phyloP scores from a whole-genome alignment of 2,888 invertebrate genomes.

The Nemotelus nigrinus region DNA sequence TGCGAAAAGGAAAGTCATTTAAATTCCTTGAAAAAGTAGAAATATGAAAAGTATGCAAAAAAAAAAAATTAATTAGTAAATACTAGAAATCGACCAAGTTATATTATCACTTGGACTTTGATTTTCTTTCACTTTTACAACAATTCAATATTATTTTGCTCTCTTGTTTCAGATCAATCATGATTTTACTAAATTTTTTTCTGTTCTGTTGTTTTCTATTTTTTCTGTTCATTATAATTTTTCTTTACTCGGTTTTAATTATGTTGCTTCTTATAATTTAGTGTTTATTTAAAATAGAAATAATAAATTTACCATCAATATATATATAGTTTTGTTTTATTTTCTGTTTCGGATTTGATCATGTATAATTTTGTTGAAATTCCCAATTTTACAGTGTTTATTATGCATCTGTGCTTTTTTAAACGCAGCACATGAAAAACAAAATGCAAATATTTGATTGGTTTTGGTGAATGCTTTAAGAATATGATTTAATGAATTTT shows the following conservation, averaged over 20 bases:
- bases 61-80: background rate
- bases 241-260: constrained; percentile 11
- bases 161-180: too few species aligned
- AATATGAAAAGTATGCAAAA: background rate
- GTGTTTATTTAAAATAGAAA: constrained; percentile 40
- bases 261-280: constrained; percentile 34
- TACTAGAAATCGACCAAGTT: background rate
- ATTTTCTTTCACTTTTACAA: background rate
- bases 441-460: too few species aligned
- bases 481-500: constrained; percentile 36
- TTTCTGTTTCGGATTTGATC: background rate
- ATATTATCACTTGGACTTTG: background rate
- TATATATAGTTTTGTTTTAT: background rate
- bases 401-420: too few species aligned
- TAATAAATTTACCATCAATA: constrained; percentile 38
- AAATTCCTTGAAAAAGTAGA: too few species aligned
- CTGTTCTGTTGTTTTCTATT: background rate
- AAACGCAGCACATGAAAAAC: too few species aligned
- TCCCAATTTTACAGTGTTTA: too few species aligned
- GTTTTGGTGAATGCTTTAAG: too few species aligned
- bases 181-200: constrained; percentile 2
- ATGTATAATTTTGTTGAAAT: background rate
- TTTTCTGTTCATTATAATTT: constrained; percentile 2
- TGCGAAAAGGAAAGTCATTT: too few species aligned
- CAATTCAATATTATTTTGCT: background rate